A percentile compares a stretch with the other conserved stretches of the same genome.
These are phyloP conservation scores for Scomberomorus guttatus DNA, from an alignment of 2,797 vertebrate genomes.

Conservation along the genomic window DNA sequence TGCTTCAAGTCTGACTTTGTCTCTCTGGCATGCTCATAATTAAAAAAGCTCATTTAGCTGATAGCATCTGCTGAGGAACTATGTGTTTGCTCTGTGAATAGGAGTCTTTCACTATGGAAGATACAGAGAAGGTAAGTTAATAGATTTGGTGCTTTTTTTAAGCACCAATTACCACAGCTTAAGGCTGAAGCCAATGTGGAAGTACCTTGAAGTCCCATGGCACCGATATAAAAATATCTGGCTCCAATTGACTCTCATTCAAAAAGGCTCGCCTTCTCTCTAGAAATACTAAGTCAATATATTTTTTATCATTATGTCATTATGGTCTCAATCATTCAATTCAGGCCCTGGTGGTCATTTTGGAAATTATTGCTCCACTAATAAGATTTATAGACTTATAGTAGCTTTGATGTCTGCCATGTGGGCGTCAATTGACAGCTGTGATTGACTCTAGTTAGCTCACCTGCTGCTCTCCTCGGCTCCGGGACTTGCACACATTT, in stretches of 20 bases:
- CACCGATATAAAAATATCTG: too few species aligned
- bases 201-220: too few species aligned
- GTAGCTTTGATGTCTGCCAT: too few species aligned
- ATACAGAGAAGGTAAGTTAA: slow-evolving; percentile 7
- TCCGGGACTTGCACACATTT: too few species aligned
- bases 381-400: not conserved
- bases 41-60: slow-evolving; percentile 70
- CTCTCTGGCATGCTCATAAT: slow-evolving; percentile 52
- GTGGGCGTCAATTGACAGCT: too few species aligned
- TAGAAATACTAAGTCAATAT: too few species aligned
- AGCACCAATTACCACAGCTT: not conserved
- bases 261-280: too few species aligned
- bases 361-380: not conserved
- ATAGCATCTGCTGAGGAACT: slow-evolving; percentile 65
- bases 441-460: too few species aligned
- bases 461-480: too few species aligned
- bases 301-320: too few species aligned
- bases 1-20: slow-evolving; percentile 51
- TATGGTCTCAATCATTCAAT: not conserved
- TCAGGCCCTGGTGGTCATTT: not conserved
- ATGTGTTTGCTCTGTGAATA: slow-evolving; percentile 55
- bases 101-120: slow-evolving; percentile 43
- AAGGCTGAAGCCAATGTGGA: not conserved
- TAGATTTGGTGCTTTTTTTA: not conserved
- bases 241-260: too few species aligned